Percentiles rank a stretch among this genome's conserved stretches.
phyloP scores from a whole-genome alignment of 2,888 invertebrate species.

The Epistrophe grossulariae region DNA sequence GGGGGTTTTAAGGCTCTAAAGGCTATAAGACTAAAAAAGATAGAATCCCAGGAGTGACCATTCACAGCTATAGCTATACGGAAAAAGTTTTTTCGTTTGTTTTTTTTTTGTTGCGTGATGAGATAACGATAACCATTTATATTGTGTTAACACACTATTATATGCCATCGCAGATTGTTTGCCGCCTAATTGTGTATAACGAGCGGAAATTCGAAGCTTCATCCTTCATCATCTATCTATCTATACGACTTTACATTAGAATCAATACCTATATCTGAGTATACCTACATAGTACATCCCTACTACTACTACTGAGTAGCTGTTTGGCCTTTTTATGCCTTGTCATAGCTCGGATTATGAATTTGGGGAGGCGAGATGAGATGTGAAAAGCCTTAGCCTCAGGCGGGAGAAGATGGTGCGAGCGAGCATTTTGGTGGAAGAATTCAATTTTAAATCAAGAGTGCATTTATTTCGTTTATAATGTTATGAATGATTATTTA shows the following conservation, averaged over 20 bases:
- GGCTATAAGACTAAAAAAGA: neutral
- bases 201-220: constrained; percentile 5
- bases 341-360: constrained; percentile 1
- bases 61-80: too few relatives aligned
- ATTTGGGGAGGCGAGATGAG: neutral
- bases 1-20: neutral
- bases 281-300: too few relatives aligned
- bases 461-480: neutral
- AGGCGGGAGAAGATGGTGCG: neutral
- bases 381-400: constrained; percentile 3
- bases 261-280: too few relatives aligned
- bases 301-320: neutral
- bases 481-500: constrained; percentile 13
- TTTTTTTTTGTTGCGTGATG: neutral
- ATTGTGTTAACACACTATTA: constrained; percentile 10
- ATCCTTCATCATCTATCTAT: neutral
- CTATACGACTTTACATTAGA: too few relatives aligned
- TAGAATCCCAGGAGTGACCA: constrained; percentile 20
- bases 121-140: constrained; percentile 5
- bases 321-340: neutral
- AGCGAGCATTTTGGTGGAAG: constrained; percentile 7
- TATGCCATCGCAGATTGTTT: constrained; percentile 9
- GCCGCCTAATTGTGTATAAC: constrained; percentile 25
- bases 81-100: neutral
- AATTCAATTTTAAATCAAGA: constrained; percentile 16